These are phyloP conservation scores for Anadara kagoshimensis DNA, from an alignment of 1,140 invertebrate species.

Conservation along the genomic window DNA sequence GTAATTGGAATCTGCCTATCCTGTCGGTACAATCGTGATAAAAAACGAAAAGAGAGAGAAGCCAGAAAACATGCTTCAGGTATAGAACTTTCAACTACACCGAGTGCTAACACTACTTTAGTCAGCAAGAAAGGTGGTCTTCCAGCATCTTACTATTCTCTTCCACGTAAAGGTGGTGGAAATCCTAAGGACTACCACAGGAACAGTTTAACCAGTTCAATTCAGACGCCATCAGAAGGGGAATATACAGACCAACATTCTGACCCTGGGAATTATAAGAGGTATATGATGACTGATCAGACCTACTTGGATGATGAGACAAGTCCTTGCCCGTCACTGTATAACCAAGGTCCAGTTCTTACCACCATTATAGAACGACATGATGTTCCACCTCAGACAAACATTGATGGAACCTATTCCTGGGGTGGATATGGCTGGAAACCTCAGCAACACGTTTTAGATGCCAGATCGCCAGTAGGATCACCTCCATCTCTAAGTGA, in stretches of 20 bases:
- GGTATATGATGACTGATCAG: constrained; percentile 34
- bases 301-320: constrained; percentile 35
- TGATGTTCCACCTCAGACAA: constrained; percentile 35
- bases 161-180: constrained; percentile 21
- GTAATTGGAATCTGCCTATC: constrained; percentile 48
- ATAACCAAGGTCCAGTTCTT: constrained; percentile 33
- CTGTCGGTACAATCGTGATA: constrained; percentile 33
- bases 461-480: constrained; percentile 4
- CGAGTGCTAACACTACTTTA: constrained; percentile 36
- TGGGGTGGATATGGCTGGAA: constrained; percentile 43
- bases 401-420: constrained; percentile 35
- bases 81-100: constrained; percentile 50
- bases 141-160: constrained; percentile 30
- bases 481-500: constrained; percentile 27
- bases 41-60: constrained; percentile 44
- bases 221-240: constrained; percentile 36
- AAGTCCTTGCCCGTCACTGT: constrained; percentile 27
- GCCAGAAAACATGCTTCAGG: constrained; percentile 35
- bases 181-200: constrained; percentile 42
- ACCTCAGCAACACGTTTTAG: constrained; percentile 2
- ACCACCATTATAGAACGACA: constrained; percentile 44
- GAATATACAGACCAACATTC: constrained; percentile 40
- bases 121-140: constrained; percentile 39
- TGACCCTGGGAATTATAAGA: constrained; percentile 41
- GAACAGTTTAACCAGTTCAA: constrained; percentile 50